Conservation (phyloP, 2,113 vertebrate species). For the Heptranchias perlo region DNA sequence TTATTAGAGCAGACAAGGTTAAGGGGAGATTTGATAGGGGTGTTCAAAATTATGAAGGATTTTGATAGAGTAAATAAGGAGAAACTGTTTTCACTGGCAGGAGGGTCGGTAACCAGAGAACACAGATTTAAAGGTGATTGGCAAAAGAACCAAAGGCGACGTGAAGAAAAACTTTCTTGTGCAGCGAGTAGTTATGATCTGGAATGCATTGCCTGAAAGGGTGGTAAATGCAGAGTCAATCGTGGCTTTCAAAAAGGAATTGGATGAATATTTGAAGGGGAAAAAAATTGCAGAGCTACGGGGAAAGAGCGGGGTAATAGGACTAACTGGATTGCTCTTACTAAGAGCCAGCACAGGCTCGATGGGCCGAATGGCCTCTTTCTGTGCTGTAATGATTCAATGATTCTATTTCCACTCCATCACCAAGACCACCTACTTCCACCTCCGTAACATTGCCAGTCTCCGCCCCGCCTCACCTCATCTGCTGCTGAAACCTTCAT, state of each 20-base stretch:
- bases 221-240: too few species aligned
- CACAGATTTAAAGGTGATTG: background rate
- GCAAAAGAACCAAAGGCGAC: background rate
- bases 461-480: too few species aligned
- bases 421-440: too few species aligned
- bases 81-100: too few species aligned
- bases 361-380: background rate
- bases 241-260: background rate
- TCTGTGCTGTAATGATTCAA: slow-evolving; percentile 2
- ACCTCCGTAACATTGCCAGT: too few species aligned
- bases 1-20: background rate
- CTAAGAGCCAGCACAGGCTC: too few species aligned
- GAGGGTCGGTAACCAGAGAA: too few species aligned
- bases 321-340: background rate
- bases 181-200: background rate
- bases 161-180: background rate
- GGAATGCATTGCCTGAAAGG: background rate
- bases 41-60: background rate
- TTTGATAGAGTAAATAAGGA: background rate
- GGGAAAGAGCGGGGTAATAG: background rate
- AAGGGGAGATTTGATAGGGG: background rate
- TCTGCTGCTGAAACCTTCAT: too few species aligned
- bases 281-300: background rate
- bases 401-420: background rate
- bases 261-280: background rate